Evolutionary conservation across 2,797 vertebrate genomes (phyloP), one percentile per base, ranked within the genome.

Genomic region (Acrossocheilus fasciatus): DNA sequence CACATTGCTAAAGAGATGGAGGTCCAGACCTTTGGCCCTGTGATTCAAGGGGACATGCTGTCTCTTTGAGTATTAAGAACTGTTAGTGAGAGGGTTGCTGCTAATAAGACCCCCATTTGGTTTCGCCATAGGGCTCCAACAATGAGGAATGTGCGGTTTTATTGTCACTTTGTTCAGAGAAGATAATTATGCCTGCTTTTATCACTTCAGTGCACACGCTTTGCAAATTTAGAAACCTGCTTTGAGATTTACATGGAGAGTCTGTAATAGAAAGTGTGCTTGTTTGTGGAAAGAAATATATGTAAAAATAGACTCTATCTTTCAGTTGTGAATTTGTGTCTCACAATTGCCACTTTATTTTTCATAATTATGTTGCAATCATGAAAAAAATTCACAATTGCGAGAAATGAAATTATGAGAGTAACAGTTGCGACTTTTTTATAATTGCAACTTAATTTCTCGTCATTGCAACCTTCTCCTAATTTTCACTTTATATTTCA

Each of bases 1-100:
- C 91, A 92, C 89, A 86, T 91, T 92, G 91, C 92, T 94, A 91
- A 94, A 92, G 87, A 94, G 92, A 91, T 91, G 87, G 59, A n/a
- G 88, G 90, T 89, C 87, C 10, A 0, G 84, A 94, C 94, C 94
- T 91, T 57, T 90, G 91, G 93, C 90, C 93, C 68, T n/a, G 15
- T 4, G 20, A 90, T 84, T 91, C 87, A 81, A 88, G 88, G 92
- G 92, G 92, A 93, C 89, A 59, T 89, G 72, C 68, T 80, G 85
- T 92, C 94, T 92, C 93, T 93, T 93, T 94, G 93, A 95, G 94
- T 43, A 93, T 94, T 93, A 94, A 93, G 91, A 91, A 89, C 92
- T 90, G 92, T 95, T 94, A 95, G 92, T 82, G 87, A 69, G 75
- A 83, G 85, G 92, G 92, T 92, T 93, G 82, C 76, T 68, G 87